Base-by-base conservation (phyloP, 2,113 vertebrate genomes). In the Festucalex cinctus region DNA sequence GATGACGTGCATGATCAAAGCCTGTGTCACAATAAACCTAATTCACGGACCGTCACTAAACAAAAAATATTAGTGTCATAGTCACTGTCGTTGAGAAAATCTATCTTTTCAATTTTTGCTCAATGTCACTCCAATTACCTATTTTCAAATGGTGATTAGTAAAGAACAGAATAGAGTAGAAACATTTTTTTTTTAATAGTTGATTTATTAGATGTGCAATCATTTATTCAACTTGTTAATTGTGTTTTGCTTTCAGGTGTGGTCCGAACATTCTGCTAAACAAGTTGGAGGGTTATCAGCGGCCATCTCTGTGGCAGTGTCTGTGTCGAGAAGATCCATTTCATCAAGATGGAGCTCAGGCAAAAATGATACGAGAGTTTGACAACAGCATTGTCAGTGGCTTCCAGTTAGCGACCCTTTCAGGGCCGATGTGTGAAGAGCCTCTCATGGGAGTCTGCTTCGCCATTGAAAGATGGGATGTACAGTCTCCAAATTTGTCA, bases 391-490 rank as follows among this genome's bases (percentile, higher is more conserved):
- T 99, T 1, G 59, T 95, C 17, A 99, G 94, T 16, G 97, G 97
- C 65, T 99, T 98, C 88, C 97, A 98, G 83, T 85, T 99, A 22
- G 97, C 95, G 20, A 88, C 96, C 0, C 93, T 98, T 39, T 89
- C 97, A 0, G 97, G 97, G 32, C 97, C 97, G 48, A 94, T 99
- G 95, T 98, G 96, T 70, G 97, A 99, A 85, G 97, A 99, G 81
- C 97, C 97, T 0, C 90, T 99, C 58, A 98, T 98, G 97, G 97
- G 97, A 1, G 95, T 99, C 37, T 98, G 97, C 78, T 98, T 98
- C 81, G 80, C 90, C 0, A 85, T 98, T 65, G 97, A 98, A 84
- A 94, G 86, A 73, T 97, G 95, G 93, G 93, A 98, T 70, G 69
- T 96, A 24, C 92, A 68, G 81, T 85, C 86, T 28, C 59, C 73